Evolutionary conservation across 1,140 invertebrate species (phyloP).

Genomic region (Bemisia tabaci): DNA sequence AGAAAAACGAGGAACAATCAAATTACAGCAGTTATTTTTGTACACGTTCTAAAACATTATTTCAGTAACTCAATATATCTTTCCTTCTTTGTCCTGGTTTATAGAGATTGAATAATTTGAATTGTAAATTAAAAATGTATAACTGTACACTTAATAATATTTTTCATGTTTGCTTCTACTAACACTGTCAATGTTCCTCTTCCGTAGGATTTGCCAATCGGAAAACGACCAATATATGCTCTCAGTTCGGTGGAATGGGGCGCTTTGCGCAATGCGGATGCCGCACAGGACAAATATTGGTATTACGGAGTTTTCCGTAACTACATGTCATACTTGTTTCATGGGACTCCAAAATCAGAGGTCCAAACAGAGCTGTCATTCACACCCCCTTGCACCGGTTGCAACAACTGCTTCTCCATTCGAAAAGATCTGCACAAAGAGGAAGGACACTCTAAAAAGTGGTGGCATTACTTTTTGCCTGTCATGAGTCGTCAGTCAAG

Average conservation of each 20-base stretch:
- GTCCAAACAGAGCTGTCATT: conserved; percentile 52
- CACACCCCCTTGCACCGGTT: conserved; percentile 66
- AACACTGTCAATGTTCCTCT: too few relatives aligned
- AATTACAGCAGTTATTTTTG: too few relatives aligned
- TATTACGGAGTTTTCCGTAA: conserved; percentile 62
- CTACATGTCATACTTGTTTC: conserved; percentile 51
- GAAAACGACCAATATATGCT: too few relatives aligned
- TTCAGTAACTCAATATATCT: background rate
- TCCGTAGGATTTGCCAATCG: too few relatives aligned
- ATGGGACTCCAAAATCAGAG: conserved; percentile 35
- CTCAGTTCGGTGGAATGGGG: conserved; percentile 67
- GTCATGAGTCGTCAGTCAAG: conserved; percentile 1
- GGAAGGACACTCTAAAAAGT: conserved; percentile 26
- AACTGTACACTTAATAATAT: too few relatives aligned
- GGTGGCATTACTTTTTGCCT: conserved; percentile 40
- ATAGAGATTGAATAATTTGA: conserved; percentile 1
- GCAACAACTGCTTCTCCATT: conserved; percentile 48
- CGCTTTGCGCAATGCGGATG: conserved; percentile 60
- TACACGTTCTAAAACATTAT: too few relatives aligned
- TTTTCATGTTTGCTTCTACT: too few relatives aligned
- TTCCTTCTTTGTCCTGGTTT: background rate
- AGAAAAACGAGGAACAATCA: too few relatives aligned
- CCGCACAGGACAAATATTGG: conserved; percentile 69
- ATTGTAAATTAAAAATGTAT: conserved; percentile 28
- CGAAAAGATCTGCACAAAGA: conserved; percentile 23